Base-by-base conservation (phyloP, 35 echinoderm and acorn worm genomes). In the Anneissia japonica region DNA sequence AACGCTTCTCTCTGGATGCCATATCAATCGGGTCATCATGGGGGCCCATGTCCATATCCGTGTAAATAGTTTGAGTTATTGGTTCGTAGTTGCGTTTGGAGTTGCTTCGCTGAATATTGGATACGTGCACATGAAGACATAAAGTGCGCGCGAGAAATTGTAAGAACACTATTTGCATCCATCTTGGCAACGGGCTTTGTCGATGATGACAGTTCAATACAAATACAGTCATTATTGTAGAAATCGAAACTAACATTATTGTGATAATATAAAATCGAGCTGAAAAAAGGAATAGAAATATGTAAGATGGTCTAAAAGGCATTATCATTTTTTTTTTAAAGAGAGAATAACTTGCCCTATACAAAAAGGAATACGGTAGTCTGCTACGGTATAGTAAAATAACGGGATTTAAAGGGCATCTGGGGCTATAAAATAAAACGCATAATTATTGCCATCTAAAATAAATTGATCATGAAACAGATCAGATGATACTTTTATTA, bases 181-280 rank as follows among this genome's bases (percentile, higher is more conserved):
- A 99, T 7, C 89, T 88, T 21, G 96, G 96, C 38, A 99, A 72
- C 31, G 85, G 93, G 35, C 87, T 86, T 21, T 80, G 56, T 31
- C 96, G 96, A 39, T 99, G 96, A 46, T 99, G 96, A 74, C 94
- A 81, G 46, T 92, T 99, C 46, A 99, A 84, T 0, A 99, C 96
- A 19, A 99, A 39, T 16, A 99, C 90, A 0, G 96, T 99, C 96
- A 99, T 99, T 17, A 91, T 83, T 0, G 92, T 94, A 30, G 89
- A 94, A 74, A 91, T 94, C 12, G 96, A 93, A 13, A 99, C 96
- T 3, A 91, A 84, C 78, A 94, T 91, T 73, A 99, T 99, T 10
- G 96, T 99, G 36, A 92, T 79, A 34, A 99, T 93, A 64, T 99
- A 99, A 80, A 91, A 99, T 32, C 96, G 96, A 87, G 88, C 96